phyloP scores from a whole-genome alignment of 2,888 invertebrate species.

The Latrodectus elegans region DNA sequence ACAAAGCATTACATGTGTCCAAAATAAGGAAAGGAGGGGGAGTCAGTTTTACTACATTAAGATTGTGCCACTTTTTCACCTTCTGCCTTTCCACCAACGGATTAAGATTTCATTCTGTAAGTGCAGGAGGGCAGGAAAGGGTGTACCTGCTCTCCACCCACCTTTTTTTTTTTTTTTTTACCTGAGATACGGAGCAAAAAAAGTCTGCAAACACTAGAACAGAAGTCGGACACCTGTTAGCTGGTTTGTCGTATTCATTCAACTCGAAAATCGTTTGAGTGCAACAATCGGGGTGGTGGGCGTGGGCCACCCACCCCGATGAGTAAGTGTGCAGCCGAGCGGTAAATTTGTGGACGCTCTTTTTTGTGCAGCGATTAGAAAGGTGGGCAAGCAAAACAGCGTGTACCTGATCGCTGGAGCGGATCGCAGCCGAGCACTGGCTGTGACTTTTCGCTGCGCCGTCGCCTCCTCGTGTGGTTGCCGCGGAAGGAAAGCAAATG shows the following conservation, averaged over 20 bases:
- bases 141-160: slow-evolving; percentile 1
- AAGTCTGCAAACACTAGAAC: neutral
- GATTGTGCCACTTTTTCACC: too few relatives aligned
- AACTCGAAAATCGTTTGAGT: neutral
- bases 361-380: slow-evolving; percentile 19
- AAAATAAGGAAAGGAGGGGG: too few relatives aligned
- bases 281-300: slow-evolving; percentile 44
- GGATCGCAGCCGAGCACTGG: neutral
- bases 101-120: too few relatives aligned
- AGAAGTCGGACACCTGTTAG: slow-evolving; percentile 32
- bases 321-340: slow-evolving; percentile 42
- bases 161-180: neutral
- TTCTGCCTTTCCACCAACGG: too few relatives aligned
- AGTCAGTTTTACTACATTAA: too few relatives aligned
- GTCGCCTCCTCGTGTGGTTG: too few relatives aligned
- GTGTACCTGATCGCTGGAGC: slow-evolving; percentile 6
- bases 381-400: slow-evolving; percentile 13
- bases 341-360: slow-evolving; percentile 33
- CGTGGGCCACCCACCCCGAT: slow-evolving; percentile 36
- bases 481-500: too few relatives aligned
- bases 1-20: too few relatives aligned
- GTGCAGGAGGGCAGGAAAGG: neutral
- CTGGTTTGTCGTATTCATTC: slow-evolving; percentile 57
- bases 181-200: neutral
- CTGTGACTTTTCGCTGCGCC: neutral